Evolutionary conservation across 2,797 vertebrate genomes (phyloP).

Genomic region (Lepus oiostolus): DNA sequence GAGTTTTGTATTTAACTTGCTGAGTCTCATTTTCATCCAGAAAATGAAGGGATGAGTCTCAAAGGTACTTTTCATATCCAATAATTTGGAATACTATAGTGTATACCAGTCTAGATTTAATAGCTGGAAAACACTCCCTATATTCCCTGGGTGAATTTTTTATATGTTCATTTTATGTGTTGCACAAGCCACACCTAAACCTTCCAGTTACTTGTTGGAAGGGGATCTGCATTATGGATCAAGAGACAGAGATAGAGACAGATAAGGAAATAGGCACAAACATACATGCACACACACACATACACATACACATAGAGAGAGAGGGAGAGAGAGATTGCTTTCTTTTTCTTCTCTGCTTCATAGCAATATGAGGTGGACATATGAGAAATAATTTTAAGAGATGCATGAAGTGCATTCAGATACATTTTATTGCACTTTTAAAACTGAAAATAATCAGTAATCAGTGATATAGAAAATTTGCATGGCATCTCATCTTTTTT

Average conservation of each 20-base stretch:
- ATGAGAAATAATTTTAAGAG: conserved; percentile 5
- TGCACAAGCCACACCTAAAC: neutral
- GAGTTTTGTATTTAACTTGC: neutral
- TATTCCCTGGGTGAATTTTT: neutral
- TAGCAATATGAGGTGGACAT: neutral
- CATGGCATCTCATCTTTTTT: neutral
- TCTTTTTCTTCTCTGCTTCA: neutral
- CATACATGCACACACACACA: neutral
- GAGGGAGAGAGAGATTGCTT: neutral
- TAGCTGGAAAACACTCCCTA: neutral
- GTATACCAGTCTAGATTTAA: neutral
- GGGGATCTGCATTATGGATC: neutral
- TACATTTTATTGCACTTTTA: neutral
- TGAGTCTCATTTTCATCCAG: neutral
- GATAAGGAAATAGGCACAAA: no score
- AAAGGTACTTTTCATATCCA: neutral
- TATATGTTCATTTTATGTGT: neutral
- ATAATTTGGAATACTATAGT: conserved; percentile 15
- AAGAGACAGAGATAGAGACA: neutral
- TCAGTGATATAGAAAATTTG: conserved; percentile 6
- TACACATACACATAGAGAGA: neutral
- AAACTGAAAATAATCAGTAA: neutral
- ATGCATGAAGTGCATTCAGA: neutral
- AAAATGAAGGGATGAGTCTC: neutral
- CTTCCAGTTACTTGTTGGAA: neutral